Evolutionary conservation across 1,140 invertebrate genomes (phyloP), one percentile per base, ranked within the genome.

Genomic region (silkworm (Bombyx mori)): DNA sequence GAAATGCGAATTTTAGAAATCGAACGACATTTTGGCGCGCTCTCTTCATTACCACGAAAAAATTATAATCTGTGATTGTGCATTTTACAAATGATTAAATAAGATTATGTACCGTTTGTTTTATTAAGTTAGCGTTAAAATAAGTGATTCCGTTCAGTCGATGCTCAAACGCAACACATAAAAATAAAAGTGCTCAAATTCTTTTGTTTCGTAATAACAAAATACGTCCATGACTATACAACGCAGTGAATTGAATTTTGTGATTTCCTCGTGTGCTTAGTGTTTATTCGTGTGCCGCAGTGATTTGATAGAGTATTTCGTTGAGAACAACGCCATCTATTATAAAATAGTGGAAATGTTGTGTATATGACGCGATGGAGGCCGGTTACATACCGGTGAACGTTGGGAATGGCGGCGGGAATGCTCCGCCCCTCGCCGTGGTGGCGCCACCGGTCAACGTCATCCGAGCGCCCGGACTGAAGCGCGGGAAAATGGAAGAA

Each of bases 401-500:
- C 44, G 58, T 60, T 54, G 70, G 72, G 57, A 62, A 60, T 55
- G 68, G 62, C 43, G 73, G 65, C 55, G 68, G 69, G 18, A 59
- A 42, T n/a, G 63, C 65, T 60, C 68, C 69, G 58, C 73, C 70
- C 54, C 64, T 73, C 49, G 60, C 73, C 61, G 77, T 82, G 48
- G 66, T 85, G 73, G 82, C 79, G 74, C 79, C 79, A 76, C 69
- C 78, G 42, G 80, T 63, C 62, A 85, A 81, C 68, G 89, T 93
- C 7, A 89, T 93, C 47, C 90, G 93, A 62, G 92, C 92, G 61
- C 93, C 93, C 3, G 92, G 90, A 44, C 78, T 94, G 60, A 93
- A 93, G 68, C 88, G 93, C 68, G 93, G 92, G 53, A 93, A 92
- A 79, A 90, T 90, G 69, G 92, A 93, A 66, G 90, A 92, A 58